Percentiles rank a stretch among this genome's conserved stretches.
Evolutionary conservation across 2,888 invertebrate species (phyloP).

Genomic region (Chalcosyrphus nemorum): DNA sequence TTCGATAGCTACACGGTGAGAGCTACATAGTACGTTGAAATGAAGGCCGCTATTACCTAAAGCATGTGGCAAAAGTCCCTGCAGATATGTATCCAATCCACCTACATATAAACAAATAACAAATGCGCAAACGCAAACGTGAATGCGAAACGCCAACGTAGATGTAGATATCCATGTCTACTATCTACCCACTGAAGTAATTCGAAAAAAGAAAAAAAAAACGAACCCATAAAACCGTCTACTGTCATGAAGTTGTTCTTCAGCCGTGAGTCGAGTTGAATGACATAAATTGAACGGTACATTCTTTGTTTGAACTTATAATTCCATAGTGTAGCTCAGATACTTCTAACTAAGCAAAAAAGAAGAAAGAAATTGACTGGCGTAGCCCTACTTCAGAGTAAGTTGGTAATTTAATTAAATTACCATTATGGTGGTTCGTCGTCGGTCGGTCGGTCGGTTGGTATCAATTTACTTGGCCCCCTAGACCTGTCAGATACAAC

Average conservation of each 20-base stretch:
- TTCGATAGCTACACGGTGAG: constrained; percentile 34
- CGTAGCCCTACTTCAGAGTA: constrained; percentile 23
- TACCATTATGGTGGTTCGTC: constrained; percentile 35
- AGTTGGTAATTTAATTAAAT: constrained; percentile 55
- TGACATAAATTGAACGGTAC: constrained; percentile 58
- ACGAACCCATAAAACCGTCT: constrained; percentile 10
- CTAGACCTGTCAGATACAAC: constrained; percentile 15
- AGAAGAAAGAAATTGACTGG: neutral
- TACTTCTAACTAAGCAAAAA: neutral
- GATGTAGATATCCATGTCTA: neutral
- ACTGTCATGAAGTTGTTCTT: constrained; percentile 24
- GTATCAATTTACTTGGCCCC: constrained; percentile 37
- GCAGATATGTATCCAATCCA: neutral
- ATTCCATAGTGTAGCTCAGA: constrained; percentile 39
- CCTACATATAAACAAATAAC: constrained; percentile 7
- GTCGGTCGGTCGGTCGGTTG: constrained; percentile 18
- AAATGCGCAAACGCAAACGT: constrained; percentile 37
- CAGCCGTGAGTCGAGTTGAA: constrained; percentile 40
- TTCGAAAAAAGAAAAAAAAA: too few species aligned
- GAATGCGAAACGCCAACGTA: constrained; percentile 23
- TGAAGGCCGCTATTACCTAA: constrained; percentile 32
- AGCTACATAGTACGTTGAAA: constrained; percentile 15
- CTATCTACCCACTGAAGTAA: neutral
- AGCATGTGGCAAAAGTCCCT: constrained; percentile 4
- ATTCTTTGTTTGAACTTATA: constrained; percentile 57